Evolutionary conservation across 2,113 vertebrate genomes (phyloP).

Genomic region (Cinclus cinclus): DNA sequence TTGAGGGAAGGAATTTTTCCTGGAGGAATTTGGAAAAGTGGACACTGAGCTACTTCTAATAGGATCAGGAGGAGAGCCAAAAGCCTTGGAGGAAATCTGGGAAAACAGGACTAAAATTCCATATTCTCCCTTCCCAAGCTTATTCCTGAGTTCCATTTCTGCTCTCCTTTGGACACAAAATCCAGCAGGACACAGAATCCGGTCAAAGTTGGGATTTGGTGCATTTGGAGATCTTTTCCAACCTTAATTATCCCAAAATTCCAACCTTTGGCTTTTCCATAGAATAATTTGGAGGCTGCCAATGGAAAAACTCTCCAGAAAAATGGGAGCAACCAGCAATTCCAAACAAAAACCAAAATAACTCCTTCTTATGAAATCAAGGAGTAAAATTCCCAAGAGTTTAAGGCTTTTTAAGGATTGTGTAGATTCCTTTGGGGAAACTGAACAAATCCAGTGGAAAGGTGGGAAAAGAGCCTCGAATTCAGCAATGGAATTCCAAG

Average conservation of each 20-base stretch:
- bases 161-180: not conserved
- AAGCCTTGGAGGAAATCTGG: no score
- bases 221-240: not conserved
- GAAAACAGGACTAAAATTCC: no score
- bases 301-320: not conserved
- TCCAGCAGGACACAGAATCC: not conserved
- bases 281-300: no score
- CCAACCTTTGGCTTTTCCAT: not conserved
- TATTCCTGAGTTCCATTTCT: not conserved
- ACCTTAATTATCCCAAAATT: not conserved
- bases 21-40: no score
- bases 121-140: not conserved
- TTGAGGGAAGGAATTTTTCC: no score
- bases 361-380: not conserved
- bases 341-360: not conserved
- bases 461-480: not conserved
- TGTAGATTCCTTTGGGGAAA: not conserved
- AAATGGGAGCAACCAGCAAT: fast-evolving
- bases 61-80: no score
- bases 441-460: no score
- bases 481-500: not conserved
- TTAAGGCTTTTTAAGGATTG: no score
- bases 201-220: not conserved
- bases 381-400: not conserved
- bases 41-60: no score